Conservation (phyloP, 2,888 invertebrate species). For the Masnerella sp. region DNA sequence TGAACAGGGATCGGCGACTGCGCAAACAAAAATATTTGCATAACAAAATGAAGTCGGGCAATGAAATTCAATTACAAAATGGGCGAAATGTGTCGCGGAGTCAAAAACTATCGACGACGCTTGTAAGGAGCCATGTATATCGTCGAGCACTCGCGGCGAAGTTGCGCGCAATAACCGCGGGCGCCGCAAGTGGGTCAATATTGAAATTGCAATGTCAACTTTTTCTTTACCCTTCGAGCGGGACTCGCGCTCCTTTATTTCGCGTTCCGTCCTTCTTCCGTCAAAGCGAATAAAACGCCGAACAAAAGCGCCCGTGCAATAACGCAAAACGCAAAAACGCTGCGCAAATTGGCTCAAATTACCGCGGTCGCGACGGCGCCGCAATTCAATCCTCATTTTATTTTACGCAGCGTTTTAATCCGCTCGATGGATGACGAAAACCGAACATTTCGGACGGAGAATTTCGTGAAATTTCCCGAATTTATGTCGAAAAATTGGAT, state of each 20-base stretch:
- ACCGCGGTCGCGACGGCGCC: constrained; percentile 31
- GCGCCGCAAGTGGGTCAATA: constrained; percentile 49
- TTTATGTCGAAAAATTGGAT: too few relatives aligned
- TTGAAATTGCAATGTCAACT: constrained; percentile 56
- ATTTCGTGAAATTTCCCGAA: too few relatives aligned
- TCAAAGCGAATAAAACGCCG: constrained; percentile 25
- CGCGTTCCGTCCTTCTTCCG: constrained; percentile 12
- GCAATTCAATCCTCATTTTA: constrained; percentile 42
- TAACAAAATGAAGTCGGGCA: constrained; percentile 19
- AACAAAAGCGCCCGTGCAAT: constrained; percentile 39
- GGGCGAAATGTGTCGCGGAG: constrained; percentile 15
- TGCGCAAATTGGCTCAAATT: constrained; percentile 34
- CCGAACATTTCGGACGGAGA: background rate
- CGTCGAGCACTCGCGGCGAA: constrained; percentile 29
- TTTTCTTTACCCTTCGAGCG: constrained; percentile 37
- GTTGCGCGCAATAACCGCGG: constrained; percentile 45
- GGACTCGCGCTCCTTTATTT: constrained; percentile 46
- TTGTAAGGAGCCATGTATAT: constrained; percentile 31
- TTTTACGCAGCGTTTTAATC: constrained; percentile 21
- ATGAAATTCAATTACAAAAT: constrained; percentile 49
- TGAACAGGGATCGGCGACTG: background rate
- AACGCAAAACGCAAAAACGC: constrained; percentile 15
- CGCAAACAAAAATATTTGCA: constrained; percentile 36
- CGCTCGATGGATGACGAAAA: background rate
- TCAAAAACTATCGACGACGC: constrained; percentile 26